Conservation (phyloP, 2,797 vertebrate genomes). For the Naso thynnoides region DNA sequence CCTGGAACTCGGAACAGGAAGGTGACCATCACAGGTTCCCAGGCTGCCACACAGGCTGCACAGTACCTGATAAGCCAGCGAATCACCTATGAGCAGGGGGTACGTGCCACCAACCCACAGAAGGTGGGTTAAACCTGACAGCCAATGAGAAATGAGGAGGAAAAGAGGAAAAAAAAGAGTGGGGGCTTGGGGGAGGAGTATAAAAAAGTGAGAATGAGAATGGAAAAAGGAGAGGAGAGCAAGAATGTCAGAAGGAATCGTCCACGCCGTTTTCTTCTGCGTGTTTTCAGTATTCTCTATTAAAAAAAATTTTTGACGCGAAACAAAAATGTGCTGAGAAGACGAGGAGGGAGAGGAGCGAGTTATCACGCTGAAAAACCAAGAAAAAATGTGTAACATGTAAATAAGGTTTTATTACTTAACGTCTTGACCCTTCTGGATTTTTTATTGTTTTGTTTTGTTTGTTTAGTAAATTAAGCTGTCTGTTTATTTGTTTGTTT, state of each 20-base stretch:
- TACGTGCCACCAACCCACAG: conserved; percentile 96
- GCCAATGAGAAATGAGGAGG: conserved; percentile 75
- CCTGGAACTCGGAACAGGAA: conserved; percentile 96
- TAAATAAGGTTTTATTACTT: conserved; percentile 91
- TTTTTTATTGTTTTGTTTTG: conserved; percentile 82
- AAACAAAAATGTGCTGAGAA: conserved; percentile 81
- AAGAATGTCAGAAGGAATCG: conserved; percentile 83
- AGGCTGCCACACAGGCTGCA: conserved; percentile 93
- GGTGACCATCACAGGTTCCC: conserved; percentile 95
- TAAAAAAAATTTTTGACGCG: conserved; percentile 71
- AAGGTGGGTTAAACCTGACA: conserved; percentile 92
- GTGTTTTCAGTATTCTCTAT: conserved; percentile 87
- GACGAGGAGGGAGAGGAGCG: conserved; percentile 80
- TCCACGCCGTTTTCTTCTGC: conserved; percentile 80
- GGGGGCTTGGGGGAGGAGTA: conserved; percentile 82
- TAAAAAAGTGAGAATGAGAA: conserved; percentile 76
- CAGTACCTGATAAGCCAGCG: conserved; percentile 98
- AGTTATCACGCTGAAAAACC: conserved; percentile 81
- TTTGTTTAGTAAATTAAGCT: conserved; percentile 80
- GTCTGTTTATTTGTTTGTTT: conserved; percentile 79
- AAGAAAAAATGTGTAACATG: conserved; percentile 89
- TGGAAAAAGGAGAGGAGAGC: conserved; percentile 82
- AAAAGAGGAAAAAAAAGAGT: conserved; percentile 78
- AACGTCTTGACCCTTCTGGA: conserved; percentile 85
- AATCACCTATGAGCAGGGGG: conserved; percentile 97